Base-by-base conservation (phyloP, 1,140 invertebrate genomes). In the Drosophila lini region DNA sequence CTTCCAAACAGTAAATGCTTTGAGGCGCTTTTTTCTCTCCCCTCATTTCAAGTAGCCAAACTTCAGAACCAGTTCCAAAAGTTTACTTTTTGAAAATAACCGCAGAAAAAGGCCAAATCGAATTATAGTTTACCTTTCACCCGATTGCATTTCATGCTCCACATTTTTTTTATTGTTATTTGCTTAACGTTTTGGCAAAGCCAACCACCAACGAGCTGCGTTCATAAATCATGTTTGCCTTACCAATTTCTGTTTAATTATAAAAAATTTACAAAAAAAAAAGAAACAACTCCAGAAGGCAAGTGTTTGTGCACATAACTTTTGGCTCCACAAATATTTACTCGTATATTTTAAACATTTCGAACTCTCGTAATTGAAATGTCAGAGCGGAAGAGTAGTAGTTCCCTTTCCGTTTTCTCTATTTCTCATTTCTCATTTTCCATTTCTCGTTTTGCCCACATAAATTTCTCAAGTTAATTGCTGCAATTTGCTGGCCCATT, bases 61-160 rank as follows among this genome's bases (percentile, higher is more conserved):
- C 68, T 71, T 70, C 84, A 89, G 84, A 84, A 89, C 83, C 84
- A 88, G 84, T 88, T 89, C 48, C 44, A n/a, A 64, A 4, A 22
- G 40, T 50, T 63, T 34, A 34, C 45, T 47, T 52, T 34, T 34
- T 1, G 11, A 68, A 77, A 75, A 34, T 15, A 71, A 70, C 58
- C 58, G 42, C 56, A 80, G 34, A 62, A 67, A 73, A 55, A 64
- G 36, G 38, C 48, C 45, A 63, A 58, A 67, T 63, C 58, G 40
- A 53, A 69, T 68, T 42, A 58, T 57, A 57, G 53, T 69, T 76
- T 77, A 78, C 74, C 74, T 78, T 78, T 78, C 74, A 78, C 74
- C 74, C 57, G 57, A 56, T 65, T 65, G 64, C 61, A 68, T 44
- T 76, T 67, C 38, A 76, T 65, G 73, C 44, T 75, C 50, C 60